Evolutionary conservation across 2,797 vertebrate genomes (phyloP).

Genomic region (Phoeniculus purpureus): DNA sequence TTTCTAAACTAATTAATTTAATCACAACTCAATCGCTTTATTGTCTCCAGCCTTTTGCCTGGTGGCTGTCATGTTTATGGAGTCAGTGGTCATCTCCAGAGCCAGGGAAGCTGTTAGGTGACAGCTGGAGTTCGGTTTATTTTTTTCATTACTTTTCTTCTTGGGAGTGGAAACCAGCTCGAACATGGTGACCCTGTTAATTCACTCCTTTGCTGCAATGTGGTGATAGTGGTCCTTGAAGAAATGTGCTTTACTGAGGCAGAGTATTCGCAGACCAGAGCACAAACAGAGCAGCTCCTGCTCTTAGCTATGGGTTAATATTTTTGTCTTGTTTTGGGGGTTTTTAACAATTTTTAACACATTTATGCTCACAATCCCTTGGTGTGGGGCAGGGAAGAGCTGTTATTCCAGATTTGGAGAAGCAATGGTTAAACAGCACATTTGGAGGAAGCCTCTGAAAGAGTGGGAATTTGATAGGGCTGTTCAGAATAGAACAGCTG

Average conservation of each 20-base stretch:
- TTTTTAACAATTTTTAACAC: not conserved
- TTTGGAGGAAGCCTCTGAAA: not conserved
- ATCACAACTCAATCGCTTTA: not conserved
- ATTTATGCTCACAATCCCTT: not conserved
- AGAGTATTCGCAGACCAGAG: not conserved
- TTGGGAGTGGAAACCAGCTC: not conserved
- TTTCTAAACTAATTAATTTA: not conserved
- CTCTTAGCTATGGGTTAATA: not conserved
- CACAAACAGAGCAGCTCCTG: not conserved
- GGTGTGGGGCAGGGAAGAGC: not conserved
- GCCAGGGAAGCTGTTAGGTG: not conserved
- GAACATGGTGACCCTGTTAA: not conserved
- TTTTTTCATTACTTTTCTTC: not conserved
- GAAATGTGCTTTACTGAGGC: not conserved
- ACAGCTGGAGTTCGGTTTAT: not conserved
- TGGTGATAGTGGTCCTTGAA: not conserved
- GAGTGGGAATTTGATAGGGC: not conserved
- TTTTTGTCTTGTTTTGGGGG: not conserved
- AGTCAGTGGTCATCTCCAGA: not conserved
- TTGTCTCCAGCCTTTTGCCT: not conserved
- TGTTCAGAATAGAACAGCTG: not conserved
- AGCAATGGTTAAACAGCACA: not conserved
- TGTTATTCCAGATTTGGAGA: not conserved
- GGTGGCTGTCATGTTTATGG: fast-evolving
- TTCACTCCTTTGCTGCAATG: not conserved